Evolutionary conservation across 2,113 vertebrate species (phyloP), one percentile per base, ranked within the genome.

Genomic region (Abramis brama): DNA sequence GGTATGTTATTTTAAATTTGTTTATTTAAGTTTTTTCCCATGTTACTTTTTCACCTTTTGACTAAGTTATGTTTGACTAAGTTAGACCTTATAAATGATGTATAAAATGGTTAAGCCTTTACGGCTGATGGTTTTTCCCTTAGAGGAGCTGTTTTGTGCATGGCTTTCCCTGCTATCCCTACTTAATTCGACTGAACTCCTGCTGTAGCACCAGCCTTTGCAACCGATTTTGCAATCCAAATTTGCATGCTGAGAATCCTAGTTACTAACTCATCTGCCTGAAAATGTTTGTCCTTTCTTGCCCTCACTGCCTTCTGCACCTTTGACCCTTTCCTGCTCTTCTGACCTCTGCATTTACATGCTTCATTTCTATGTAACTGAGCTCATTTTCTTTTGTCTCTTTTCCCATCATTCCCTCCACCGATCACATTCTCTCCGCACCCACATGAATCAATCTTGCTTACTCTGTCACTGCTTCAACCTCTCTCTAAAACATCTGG

Each of bases 341-440:
- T 66, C 64, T 82, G 27, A 81, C 36, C 36, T 85, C 66, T 87
- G 77, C 12, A 66, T 12, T 62, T 23, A 27, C 55, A 62, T 11
- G 23, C 55, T 60, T 36, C 62, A 57, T 79, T 79, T 68, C 19
- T n/a, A 23, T 0, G 36, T 30, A 71, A 79, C 47, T 57, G 77
- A 86, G 60, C 23, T 71, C 60, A 82, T 85, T 78, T 64, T 80
- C 30, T 45, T 85, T 27, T 79, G 60, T 55, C 36, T 80, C 25
- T 60, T 45, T 33, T 59, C 76, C 55, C 50, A 57, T 85, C 76
- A 45, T 79, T 85, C 33, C 36, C 15, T 15, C 57, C 57, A 80
- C 64, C 17, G 23, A 79, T 77, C 71, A 5, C 52, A 43, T 30
- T 84, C 39, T 83, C 71, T 83, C 25, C 45, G 11, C 62, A 70